Percentiles rank a stretch among this genome's conserved stretches.
Conservation (phyloP, 2,113 vertebrate genomes). For the Nyctibius bracteatus region DNA sequence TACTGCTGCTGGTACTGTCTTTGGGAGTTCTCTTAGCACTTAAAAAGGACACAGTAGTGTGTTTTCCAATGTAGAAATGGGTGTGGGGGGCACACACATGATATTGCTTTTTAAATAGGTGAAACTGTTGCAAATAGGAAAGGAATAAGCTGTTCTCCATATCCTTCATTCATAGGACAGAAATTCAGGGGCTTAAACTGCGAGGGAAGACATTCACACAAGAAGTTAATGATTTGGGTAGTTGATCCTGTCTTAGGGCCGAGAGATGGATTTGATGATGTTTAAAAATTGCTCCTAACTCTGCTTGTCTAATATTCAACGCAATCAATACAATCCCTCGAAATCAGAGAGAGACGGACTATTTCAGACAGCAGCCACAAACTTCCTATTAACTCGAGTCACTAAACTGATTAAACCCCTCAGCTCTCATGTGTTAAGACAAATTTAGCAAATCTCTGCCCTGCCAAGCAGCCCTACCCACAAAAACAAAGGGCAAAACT, state of each 20-base stretch:
- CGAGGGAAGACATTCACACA: background rate
- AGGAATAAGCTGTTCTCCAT: background rate
- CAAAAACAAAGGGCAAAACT: background rate
- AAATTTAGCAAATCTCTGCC: background rate
- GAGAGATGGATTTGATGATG: background rate
- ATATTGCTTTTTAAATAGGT: background rate
- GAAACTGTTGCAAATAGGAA: background rate
- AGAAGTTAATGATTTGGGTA: background rate
- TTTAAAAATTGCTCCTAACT: constrained; percentile 25
- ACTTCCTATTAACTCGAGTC: background rate
- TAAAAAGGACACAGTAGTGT: background rate
- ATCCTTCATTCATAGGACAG: background rate
- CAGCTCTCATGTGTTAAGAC: background rate
- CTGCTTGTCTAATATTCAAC: background rate
- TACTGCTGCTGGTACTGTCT: no score
- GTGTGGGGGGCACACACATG: fast-evolving
- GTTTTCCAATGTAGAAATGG: background rate
- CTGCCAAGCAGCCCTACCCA: background rate
- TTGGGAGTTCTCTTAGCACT: no score
- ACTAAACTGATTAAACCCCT: background rate
- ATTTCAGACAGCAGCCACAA: background rate
- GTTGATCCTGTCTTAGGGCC: background rate
- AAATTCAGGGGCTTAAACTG: background rate
- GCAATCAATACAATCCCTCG: background rate
- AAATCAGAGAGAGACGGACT: background rate